Percentiles rank a stretch among this genome's conserved stretches.
These are phyloP conservation scores for Mechanitis messenoides DNA, from an alignment of 2,888 invertebrate species.

Conservation along the genomic window DNA sequence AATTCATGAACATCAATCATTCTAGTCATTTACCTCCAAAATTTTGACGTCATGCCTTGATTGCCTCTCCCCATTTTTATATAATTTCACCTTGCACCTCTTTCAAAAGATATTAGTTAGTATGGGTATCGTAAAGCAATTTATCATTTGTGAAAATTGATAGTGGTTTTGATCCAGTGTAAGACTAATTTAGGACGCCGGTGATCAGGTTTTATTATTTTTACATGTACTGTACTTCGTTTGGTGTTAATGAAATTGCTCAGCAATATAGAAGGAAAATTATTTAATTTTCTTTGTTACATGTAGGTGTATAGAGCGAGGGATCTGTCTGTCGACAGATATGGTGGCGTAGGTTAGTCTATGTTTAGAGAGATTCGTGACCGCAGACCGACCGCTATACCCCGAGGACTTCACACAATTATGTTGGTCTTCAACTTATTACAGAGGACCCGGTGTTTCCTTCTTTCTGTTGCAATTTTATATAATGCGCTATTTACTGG, in stretches of 20 bases:
- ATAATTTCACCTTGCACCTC: constrained; percentile 45
- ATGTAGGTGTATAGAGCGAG: constrained; percentile 24
- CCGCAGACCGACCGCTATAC: constrained; percentile 56
- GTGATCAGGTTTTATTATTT: constrained; percentile 5
- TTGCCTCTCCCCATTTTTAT: constrained; percentile 60
- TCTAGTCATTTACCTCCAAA: constrained; percentile 62
- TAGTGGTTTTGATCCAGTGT: constrained; percentile 28
- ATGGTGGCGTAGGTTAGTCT: constrained; percentile 65
- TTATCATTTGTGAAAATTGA: constrained; percentile 37
- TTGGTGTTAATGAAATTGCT: background rate
- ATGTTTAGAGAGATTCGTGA: constrained; percentile 70
- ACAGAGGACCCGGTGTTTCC: constrained; percentile 15
- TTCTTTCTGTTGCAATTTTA: constrained; percentile 3
- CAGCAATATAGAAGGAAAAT: background rate
- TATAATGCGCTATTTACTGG: background rate
- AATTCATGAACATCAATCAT: constrained; percentile 68
- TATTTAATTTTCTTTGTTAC: background rate
- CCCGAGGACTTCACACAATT: constrained; percentile 60
- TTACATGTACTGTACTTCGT: background rate
- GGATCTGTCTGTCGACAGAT: constrained; percentile 57
- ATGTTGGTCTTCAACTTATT: constrained; percentile 33
- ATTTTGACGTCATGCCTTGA: constrained; percentile 59
- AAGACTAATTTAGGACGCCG: constrained; percentile 47
- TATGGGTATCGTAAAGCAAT: constrained; percentile 33
- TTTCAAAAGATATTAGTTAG: constrained; percentile 32